Base-by-base conservation (phyloP, 2,888 invertebrate genomes). In the Capitulum mitella region DNA sequence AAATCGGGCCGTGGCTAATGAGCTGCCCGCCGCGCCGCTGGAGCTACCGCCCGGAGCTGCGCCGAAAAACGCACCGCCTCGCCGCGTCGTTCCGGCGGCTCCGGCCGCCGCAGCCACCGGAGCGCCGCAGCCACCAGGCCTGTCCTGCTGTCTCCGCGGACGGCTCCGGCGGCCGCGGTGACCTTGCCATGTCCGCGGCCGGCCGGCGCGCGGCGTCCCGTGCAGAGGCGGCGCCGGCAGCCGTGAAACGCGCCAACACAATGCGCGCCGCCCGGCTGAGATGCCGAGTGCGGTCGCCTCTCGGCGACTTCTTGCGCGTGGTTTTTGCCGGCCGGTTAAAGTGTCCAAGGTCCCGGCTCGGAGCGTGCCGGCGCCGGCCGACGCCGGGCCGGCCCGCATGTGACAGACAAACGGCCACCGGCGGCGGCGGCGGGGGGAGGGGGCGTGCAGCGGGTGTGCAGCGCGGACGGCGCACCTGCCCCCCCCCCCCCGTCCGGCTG, bases 321-420 rank as follows among this genome's bases (percentile, higher is more conserved):
- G 37, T 70, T 70, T 70, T 70, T 70, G 70, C 70, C 26, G 70
- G 26, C 29, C 70, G 37, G 40, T 40, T 40, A 40, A 70, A 40
- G 70, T 70, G 70, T 70, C 70, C 70, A 70, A 70, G 70, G 70
- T 70, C 70, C 40, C 40, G n/a, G 70, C 37, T 37, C 40, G 70
- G 64, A 37, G 70, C 70, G 70, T 26, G 70, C 70, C 64, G 70
- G 19, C 64, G 64, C 34, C 34, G 64, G 10, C 16, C 64, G 16
- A 19, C 29, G n/a, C 58, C 32, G 64, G 16, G n/a, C n/a, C 32
- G 34, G 29, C 64, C 64, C 64, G 64, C 64, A 64, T 32, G 64
- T 32, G 64, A 5, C 34, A 34, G 34, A 3, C 34, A 19, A 26
- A 6, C 51, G 51, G 16, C 51, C 51, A 51, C 19, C 46, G 46